These are phyloP conservation scores for Tragopan temminckii DNA, from an alignment of 2,797 vertebrate species.

Conservation along the genomic window DNA sequence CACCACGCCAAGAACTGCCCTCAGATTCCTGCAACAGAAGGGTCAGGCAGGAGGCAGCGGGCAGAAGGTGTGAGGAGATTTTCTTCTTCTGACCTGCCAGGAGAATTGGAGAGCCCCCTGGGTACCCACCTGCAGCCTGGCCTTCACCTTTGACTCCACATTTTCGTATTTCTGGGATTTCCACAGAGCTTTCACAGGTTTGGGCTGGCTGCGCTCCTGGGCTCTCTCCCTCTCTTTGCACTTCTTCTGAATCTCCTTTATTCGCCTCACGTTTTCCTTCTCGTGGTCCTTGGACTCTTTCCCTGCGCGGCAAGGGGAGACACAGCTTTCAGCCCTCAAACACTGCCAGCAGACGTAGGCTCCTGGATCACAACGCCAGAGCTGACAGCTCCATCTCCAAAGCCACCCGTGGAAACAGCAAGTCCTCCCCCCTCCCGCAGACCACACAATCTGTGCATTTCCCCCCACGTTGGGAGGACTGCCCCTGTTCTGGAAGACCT, in stretches of 20 bases:
- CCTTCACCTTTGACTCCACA: constrained; percentile 90
- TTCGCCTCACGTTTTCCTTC: constrained; percentile 91
- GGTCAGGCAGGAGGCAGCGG: neutral
- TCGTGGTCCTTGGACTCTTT: constrained; percentile 87
- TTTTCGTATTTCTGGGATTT: constrained; percentile 90
- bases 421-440: neutral
- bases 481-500: neutral
- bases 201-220: constrained; percentile 79
- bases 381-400: neutral
- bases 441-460: neutral
- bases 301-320: constrained; percentile 75
- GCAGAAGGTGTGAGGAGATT: neutral
- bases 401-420: neutral
- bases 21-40: neutral
- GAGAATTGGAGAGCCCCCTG: neutral
- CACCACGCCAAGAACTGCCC: neutral
- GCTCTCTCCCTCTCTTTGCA: constrained; percentile 89
- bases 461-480: neutral
- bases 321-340: neutral
- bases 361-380: neutral
- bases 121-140: constrained; percentile 86
- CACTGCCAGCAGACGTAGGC: neutral
- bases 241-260: constrained; percentile 92
- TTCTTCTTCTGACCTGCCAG: neutral
- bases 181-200: constrained; percentile 94